Conservation (phyloP, 2,888 invertebrate species). For the Diarsia dahlii region DNA sequence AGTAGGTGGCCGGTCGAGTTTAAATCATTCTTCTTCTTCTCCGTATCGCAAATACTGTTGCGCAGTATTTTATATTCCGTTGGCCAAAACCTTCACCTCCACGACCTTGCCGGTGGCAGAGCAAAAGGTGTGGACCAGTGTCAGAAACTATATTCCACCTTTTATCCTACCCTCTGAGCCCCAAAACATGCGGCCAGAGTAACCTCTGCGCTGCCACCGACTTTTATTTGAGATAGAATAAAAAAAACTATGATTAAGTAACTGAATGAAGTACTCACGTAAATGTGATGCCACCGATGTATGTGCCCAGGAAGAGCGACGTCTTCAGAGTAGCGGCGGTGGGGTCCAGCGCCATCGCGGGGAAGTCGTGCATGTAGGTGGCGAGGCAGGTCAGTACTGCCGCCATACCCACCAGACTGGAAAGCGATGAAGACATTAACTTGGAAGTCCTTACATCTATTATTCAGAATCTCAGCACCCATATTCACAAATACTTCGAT, state of each 20-base stretch:
- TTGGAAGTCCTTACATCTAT: background rate
- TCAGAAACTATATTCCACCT: no score
- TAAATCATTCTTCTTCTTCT: no score
- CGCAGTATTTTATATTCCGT: no score
- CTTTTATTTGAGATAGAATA: background rate
- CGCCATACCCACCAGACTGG: slow-evolving; percentile 96
- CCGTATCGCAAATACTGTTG: no score
- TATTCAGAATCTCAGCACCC: background rate
- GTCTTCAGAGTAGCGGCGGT: slow-evolving; percentile 95
- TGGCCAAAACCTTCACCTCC: no score
- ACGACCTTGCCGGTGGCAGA: no score
- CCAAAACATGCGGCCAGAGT: no score
- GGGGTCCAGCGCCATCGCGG: slow-evolving; percentile 95
- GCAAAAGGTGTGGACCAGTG: no score
- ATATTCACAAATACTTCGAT: no score
- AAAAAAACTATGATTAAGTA: background rate
- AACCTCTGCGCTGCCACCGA: no score
- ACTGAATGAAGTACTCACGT: slow-evolving; percentile 87
- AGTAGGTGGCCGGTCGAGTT: no score
- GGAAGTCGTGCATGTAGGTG: slow-evolving; percentile 96
- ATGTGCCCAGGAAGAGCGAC: slow-evolving; percentile 96
- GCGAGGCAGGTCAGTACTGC: slow-evolving; percentile 96
- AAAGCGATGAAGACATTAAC: slow-evolving; percentile 46
- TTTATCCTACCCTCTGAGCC: no score
- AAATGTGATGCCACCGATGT: slow-evolving; percentile 97